Conservation (phyloP, 2,797 vertebrate genomes). For the Callimico goeldii region DNA sequence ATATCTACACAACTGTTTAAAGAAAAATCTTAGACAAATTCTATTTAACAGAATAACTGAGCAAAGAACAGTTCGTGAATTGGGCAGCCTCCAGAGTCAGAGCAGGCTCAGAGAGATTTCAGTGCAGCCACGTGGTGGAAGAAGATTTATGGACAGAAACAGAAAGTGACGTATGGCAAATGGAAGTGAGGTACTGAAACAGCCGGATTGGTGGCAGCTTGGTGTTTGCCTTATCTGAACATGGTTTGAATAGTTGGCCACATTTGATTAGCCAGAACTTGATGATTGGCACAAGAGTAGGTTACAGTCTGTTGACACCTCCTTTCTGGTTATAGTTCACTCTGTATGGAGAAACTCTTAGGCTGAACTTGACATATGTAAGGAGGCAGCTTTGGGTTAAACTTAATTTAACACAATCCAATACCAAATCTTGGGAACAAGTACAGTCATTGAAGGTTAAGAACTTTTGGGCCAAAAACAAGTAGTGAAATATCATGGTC, state of each 20-base stretch:
- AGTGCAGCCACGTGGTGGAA: no score
- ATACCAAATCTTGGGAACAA: not conserved
- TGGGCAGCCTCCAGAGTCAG: no score
- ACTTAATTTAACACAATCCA: not conserved
- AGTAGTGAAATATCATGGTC: not conserved
- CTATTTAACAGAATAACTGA: no score
- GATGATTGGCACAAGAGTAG: not conserved
- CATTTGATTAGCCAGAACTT: not conserved
- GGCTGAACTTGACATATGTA: not conserved
- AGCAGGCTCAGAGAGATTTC: no score
- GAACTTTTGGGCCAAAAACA: slow-evolving; percentile 17
- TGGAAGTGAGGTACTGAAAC: not conserved
- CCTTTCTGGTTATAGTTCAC: not conserved
- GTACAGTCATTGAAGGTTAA: not conserved
- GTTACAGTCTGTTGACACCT: not conserved
- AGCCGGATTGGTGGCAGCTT: not conserved
- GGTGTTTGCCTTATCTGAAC: not conserved
- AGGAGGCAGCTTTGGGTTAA: not conserved
- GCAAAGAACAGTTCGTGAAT: no score
- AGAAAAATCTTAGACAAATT: no score
- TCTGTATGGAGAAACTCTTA: not conserved
- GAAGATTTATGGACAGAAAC: no score
- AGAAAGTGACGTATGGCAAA: not conserved
- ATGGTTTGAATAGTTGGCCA: not conserved
- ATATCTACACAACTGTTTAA: not conserved